Conservation (phyloP, 2,888 invertebrate species). For the Drosophila vallismaia region DNA sequence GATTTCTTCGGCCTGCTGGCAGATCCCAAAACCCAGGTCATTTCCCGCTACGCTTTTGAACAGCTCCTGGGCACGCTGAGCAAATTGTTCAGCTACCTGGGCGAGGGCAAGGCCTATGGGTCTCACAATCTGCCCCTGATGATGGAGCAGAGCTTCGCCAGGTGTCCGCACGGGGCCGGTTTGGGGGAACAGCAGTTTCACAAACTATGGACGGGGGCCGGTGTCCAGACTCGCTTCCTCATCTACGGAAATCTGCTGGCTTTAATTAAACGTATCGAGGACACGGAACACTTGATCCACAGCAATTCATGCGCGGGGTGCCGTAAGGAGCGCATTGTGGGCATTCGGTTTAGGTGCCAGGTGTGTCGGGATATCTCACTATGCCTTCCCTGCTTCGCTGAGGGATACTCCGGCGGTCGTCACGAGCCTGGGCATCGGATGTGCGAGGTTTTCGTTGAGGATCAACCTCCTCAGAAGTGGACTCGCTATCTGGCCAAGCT, state of each 20-base stretch:
- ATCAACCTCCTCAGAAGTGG: conserved; percentile 74
- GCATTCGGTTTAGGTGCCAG: conserved; percentile 83
- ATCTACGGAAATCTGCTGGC: conserved; percentile 82
- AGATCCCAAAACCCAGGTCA: conserved; percentile 75
- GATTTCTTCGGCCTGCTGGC: conserved; percentile 79
- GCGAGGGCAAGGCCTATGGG: conserved; percentile 81
- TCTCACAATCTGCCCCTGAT: conserved; percentile 72
- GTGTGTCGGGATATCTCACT: conserved; percentile 81
- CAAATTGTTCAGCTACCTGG: conserved; percentile 81
- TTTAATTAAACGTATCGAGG: conserved; percentile 82
- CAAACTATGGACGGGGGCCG: conserved; percentile 78
- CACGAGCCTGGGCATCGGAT: conserved; percentile 81
- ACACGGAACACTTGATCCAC: conserved; percentile 81
- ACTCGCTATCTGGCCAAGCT: conserved; percentile 78
- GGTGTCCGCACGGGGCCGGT: conserved; percentile 73
- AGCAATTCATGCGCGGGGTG: conserved; percentile 80
- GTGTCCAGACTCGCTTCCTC: conserved; percentile 75
- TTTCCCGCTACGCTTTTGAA: conserved; percentile 81
- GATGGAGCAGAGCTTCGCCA: conserved; percentile 81
- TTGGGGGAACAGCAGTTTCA: conserved; percentile 82
- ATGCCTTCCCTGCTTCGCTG: conserved; percentile 82
- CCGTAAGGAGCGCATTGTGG: conserved; percentile 78
- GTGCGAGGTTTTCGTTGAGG: conserved; percentile 82
- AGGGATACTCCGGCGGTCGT: conserved; percentile 73
- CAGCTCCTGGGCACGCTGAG: conserved; percentile 77